Base-by-base conservation (phyloP, 2,888 invertebrate species). In the Mesochorus sp. region DNA sequence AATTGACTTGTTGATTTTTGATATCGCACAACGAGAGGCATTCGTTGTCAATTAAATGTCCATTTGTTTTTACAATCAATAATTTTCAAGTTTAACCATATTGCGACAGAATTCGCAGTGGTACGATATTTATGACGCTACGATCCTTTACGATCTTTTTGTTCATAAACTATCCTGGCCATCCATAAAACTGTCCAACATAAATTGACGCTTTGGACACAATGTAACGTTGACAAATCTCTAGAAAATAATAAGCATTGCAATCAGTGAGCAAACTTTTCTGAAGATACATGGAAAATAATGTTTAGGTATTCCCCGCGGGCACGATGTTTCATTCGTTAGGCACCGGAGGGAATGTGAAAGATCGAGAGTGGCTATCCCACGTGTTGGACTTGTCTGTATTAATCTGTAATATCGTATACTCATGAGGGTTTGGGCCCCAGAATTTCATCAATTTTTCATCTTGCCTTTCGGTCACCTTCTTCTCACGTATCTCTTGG, bases 351-450 rank as follows among this genome's bases (percentile, higher is more conserved):
- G 39, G 3, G 44, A 44, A 57, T 44, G 39, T 39, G 31, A 51
- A 39, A 34, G 64, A 57, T 49, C 59, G 49, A 53, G 51, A 68
- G 31, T 42, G 59, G 39, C 49, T 61, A 24, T 64, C 67, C 51
- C 55, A 42, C 42, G 57, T n/a, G n/a, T 3, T 24, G 62, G 55
- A 53, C 68, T n/a, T 31, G 39, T 57, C 59, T 39, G 42, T 57
- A 62, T 77, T 67, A 73, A 61, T 73, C 55, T 34, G 68, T 77
- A 77, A 77, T 73, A 49, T 64, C 57, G n/a, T n/a, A 62, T 67
- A 49, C 72, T 62, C 61, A 34, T 10, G 47, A 68, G 66, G 34
- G 42, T 31, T 21, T 66, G 17, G 59, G 24, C 49, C 26, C 49
- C 47, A 55, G 68, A 64, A 62, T 73, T 49, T 67, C 73, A 77